Percentiles rank a stretch among this genome's conserved stretches.
Evolutionary conservation across 2,113 vertebrate species (phyloP).

Genomic region (Pterocles orientalis): DNA sequence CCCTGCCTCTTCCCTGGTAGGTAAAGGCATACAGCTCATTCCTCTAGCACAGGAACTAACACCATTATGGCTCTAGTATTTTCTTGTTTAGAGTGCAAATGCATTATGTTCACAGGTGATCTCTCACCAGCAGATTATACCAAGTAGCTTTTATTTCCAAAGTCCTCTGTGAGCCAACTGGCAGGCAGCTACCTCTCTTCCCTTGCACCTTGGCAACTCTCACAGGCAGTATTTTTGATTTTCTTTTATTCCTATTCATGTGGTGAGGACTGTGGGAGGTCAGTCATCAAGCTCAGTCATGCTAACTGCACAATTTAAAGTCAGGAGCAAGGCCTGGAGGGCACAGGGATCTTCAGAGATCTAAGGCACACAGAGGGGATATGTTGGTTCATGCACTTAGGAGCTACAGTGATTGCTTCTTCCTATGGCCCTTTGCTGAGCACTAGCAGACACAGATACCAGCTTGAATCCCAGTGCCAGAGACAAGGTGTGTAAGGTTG

Average conservation of each 20-base stretch:
- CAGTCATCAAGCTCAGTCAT: background rate
- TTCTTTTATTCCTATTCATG: background rate
- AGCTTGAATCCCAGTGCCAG: background rate
- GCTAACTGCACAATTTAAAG: background rate
- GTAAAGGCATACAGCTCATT: background rate
- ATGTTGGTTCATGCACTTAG: background rate
- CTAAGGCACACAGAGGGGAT: background rate
- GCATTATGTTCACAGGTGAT: background rate
- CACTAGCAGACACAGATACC: background rate
- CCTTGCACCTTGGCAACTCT: background rate
- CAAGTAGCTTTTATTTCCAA: background rate
- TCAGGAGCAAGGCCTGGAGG: background rate
- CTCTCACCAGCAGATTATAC: background rate
- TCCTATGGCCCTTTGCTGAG: fast-evolving
- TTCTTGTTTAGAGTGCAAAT: background rate
- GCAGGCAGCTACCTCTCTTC: background rate
- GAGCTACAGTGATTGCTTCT: background rate
- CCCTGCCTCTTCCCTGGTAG: background rate
- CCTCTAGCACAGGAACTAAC: background rate
- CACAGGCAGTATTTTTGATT: background rate
- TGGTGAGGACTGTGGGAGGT: background rate
- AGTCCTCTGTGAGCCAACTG: background rate
- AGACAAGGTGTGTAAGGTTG: background rate
- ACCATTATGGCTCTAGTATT: background rate
- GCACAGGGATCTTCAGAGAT: background rate